phyloP scores from a whole-genome alignment of 2,888 invertebrate species.

The Dryobota labecula region DNA sequence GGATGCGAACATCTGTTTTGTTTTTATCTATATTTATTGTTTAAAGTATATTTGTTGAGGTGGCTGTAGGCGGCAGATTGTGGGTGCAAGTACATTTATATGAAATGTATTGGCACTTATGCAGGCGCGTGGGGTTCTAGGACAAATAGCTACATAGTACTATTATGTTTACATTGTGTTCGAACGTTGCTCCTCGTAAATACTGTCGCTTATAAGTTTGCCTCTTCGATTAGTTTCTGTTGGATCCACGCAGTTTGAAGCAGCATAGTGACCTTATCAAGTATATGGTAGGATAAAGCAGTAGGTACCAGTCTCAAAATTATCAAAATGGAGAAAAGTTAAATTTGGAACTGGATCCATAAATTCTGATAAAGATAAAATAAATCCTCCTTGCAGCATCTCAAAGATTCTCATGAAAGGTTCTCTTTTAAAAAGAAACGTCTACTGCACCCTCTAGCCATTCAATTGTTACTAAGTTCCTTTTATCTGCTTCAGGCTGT shows the following conservation, averaged over 20 bases:
- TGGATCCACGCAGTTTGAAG: slow-evolving; percentile 44
- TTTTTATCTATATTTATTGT: slow-evolving; percentile 67
- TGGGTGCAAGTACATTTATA: slow-evolving; percentile 50
- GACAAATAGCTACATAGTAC: slow-evolving; percentile 39
- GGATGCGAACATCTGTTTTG: slow-evolving; percentile 66
- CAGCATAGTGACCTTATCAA: slow-evolving; percentile 30
- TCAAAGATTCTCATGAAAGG: background rate
- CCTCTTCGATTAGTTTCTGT: slow-evolving; percentile 44
- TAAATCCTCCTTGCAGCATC: background rate
- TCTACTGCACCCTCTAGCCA: background rate
- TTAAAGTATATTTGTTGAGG: slow-evolving; percentile 50
- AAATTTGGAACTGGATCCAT: background rate
- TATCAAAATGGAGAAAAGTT: background rate
- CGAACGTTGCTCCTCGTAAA: slow-evolving; percentile 45
- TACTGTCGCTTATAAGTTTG: slow-evolving; percentile 46
- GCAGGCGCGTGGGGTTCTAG: slow-evolving; percentile 46
- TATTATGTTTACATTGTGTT: slow-evolving; percentile 41
- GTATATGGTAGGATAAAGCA: background rate
- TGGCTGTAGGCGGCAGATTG: slow-evolving; percentile 47
- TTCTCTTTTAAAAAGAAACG: background rate
- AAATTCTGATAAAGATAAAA: background rate
- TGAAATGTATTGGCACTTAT: slow-evolving; percentile 41
- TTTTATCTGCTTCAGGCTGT: slow-evolving; percentile 38
- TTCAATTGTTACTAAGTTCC: background rate
- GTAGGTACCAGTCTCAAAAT: background rate